Evolutionary conservation across 2,888 invertebrate genomes (phyloP).

Genomic region (Lepidonotus clava): DNA sequence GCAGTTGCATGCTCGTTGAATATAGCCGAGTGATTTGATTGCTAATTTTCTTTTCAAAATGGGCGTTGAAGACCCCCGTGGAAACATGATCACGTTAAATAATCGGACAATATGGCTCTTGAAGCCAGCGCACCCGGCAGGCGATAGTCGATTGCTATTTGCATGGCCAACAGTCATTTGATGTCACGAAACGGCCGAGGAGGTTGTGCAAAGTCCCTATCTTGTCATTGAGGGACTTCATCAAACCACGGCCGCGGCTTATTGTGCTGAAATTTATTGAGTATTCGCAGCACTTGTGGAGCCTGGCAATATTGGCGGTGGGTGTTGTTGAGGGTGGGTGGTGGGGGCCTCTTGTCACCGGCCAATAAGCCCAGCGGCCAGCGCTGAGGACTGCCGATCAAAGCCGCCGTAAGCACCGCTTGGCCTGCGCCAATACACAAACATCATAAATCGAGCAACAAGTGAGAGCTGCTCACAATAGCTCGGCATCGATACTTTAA

Average conservation of each 20-base stretch:
- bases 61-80: not conserved
- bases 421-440: not conserved
- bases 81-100: slow-evolving; percentile 24
- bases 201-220: slow-evolving; percentile 10
- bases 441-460: slow-evolving; percentile 46
- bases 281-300: slow-evolving; percentile 32
- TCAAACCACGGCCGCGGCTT: not conserved
- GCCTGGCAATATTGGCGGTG: slow-evolving; percentile 15
- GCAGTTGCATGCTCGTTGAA: not conserved
- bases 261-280: slow-evolving; percentile 38
- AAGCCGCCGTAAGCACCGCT: not conserved
- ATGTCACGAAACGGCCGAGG: not conserved
- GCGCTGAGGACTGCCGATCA: no score
- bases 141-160: not conserved
- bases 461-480: slow-evolving; percentile 1
- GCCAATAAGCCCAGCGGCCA: no score
- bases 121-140: not conserved
- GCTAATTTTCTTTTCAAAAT: slow-evolving; percentile 39
- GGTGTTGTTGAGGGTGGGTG: not conserved
- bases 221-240: not conserved
- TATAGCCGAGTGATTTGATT: slow-evolving; percentile 22
- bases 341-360: no score
- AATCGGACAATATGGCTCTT: not conserved
- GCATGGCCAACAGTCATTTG: slow-evolving; percentile 28
- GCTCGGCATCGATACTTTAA: slow-evolving; percentile 6